Evolutionary conservation across 2,113 vertebrate genomes (phyloP), one percentile per base, ranked within the genome.

Genomic region (Tautogolabrus adspersus): DNA sequence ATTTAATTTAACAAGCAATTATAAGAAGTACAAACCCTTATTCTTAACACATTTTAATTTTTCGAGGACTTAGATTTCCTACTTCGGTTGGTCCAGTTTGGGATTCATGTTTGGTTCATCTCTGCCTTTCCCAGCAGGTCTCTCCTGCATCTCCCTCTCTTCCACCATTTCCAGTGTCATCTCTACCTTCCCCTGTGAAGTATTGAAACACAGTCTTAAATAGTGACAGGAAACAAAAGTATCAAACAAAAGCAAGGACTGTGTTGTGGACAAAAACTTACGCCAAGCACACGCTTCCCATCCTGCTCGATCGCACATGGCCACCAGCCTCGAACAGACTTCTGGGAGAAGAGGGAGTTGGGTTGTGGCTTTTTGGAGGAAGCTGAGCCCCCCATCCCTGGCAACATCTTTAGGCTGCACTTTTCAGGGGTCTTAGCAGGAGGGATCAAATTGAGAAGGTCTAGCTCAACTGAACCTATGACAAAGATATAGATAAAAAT

Each of bases 51-150:
- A 18, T 38, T 21, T 16, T 7, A 40, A 30, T 38, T 38, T 4
- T 23, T 55, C 61, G 34, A 40, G 18, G 42, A 64, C 7, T 18
- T 10, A 15, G 1, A 62, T 72, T 46, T 75, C 94, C 96, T 94
- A 99, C 97, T 98, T 98, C 12, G 97, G 98, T 76, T 86, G 85
- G 21, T 99, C 96, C 83, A 99, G 92, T 92, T 95, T 98, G 55
- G 98, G 98, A 89, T 99, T 98, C 96, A 99, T 98, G 93, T 99
- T 99, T 83, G 98, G 98, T 92, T 99, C 97, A 87, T 98, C 96
- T 88, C 97, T 94, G 85, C 97, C 98, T 94, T 98, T 99, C 79
- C 96, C 98, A 57, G 98, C 95, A 73, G 98, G 97, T 72, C 94
- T 95, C 88, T 98, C 97, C 1, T 98, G 97, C 37, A 92, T 93